Base-by-base conservation (phyloP, 2,888 invertebrate species). In the Iphiclides podalirius region DNA sequence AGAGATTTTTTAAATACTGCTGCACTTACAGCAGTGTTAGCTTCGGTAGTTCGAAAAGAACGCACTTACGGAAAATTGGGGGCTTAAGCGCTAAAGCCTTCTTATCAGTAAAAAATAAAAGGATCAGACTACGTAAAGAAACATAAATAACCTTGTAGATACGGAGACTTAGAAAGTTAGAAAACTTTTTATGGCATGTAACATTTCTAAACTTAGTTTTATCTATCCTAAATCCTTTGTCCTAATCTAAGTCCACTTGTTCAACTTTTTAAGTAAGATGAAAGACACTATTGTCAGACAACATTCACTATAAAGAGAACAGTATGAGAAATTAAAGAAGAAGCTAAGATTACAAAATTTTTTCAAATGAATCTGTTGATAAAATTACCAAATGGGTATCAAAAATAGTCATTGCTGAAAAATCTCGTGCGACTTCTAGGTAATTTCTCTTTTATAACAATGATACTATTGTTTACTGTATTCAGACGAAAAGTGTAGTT, bases 151-250 rank as follows among this genome's bases (percentile, higher is more conserved):
- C 50, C 36, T 51, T 38, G 41, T 31, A 51, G 50, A 51, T 51
- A 51, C 50, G 16, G 50, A 15, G 44, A 34, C 40, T 45, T 33
- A 41, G 45, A 41, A 51, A 41, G 50, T 51, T 45, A 20, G 20
- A 51, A 51, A 51, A 51, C 35, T 50, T 51, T 51, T 51, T 51
- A 51, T 51, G 36, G 45, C 50, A 41, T 51, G 50, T 51, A 51
- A 40, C 40, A 36, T 37, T 45, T 41, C 45, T 45, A 37, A 51
- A 45, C 41, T 51, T 45, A 14, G n/a, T 40, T 40, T 41, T 51
- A 45, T 45, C 50, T 44, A 16, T 44, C 39, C 40, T 35, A 33
- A 41, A 33, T 45, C 36, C 41, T 20, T 35, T 35, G 40, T 44
- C 44, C 39, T 45, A 33, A 51, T 36, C 31, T 45, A 28, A 45